phyloP scores from a whole-genome alignment of 2,888 invertebrate species.

The Argyresthia albistria region DNA sequence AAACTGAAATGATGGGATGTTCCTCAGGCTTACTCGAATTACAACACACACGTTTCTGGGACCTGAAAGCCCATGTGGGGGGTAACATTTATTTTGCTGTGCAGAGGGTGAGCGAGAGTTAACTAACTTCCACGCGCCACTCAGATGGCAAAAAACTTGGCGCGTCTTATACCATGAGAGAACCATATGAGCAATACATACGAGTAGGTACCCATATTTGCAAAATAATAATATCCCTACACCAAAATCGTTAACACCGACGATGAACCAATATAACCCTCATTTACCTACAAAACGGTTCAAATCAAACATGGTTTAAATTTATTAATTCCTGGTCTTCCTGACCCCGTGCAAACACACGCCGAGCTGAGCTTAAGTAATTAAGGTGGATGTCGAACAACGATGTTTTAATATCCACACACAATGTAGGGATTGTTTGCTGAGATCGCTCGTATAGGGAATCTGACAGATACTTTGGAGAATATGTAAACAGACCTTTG shows the following conservation, averaged over 20 bases:
- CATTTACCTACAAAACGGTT: conserved; percentile 31
- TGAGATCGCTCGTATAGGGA: conserved; percentile 12
- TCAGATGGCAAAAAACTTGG: too few species aligned
- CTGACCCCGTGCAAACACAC: conserved; percentile 37
- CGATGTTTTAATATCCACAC: conserved; percentile 48
- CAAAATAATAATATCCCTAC: too few species aligned
- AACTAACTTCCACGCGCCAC: too few species aligned
- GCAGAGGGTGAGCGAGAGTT: too few species aligned
- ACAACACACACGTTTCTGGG: too few species aligned
- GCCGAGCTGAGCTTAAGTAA: conserved; percentile 35
- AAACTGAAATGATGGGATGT: too few species aligned
- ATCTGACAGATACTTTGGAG: not conserved
- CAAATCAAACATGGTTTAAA: conserved; percentile 48
- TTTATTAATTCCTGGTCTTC: conserved; percentile 46
- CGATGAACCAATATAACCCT: not conserved
- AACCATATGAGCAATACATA: too few species aligned
- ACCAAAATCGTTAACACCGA: not conserved
- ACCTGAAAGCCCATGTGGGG: too few species aligned
- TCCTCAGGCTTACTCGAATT: too few species aligned
- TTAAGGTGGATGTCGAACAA: conserved; percentile 41
- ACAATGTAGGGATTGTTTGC: conserved; percentile 30
- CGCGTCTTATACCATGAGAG: too few species aligned
- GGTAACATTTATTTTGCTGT: too few species aligned
- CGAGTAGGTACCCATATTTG: too few species aligned
- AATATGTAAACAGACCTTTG: not conserved